phyloP scores from a whole-genome alignment of 1,140 invertebrate genomes.

The Scaptomyza pallida region DNA sequence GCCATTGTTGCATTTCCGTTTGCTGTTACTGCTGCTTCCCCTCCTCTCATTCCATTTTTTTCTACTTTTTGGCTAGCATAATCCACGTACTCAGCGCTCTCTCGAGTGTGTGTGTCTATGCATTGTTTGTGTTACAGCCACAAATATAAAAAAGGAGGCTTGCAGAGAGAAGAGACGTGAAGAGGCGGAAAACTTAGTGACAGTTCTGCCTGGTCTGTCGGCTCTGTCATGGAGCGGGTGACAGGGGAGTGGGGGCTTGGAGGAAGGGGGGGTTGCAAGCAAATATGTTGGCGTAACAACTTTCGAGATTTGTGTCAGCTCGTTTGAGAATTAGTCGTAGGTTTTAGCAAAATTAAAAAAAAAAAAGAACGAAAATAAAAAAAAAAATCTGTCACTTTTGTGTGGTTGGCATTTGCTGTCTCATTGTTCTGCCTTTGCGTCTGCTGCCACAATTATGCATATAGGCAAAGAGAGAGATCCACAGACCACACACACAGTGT shows the following conservation, averaged over 20 bases:
- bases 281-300: slow-evolving; percentile 73
- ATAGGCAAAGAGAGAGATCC: slow-evolving; percentile 1
- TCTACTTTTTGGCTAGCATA: slow-evolving; percentile 38
- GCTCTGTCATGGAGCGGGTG: slow-evolving; percentile 7
- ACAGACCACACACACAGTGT: neutral
- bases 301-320: slow-evolving; percentile 80
- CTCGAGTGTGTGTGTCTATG: slow-evolving; percentile 22
- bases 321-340: slow-evolving; percentile 81
- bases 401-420: slow-evolving; percentile 69
- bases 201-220: slow-evolving; percentile 30
- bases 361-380: too few species aligned
- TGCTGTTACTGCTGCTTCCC: slow-evolving; percentile 8
- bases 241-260: neutral
- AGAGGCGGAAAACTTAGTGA: slow-evolving; percentile 37
- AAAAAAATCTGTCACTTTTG: slow-evolving; percentile 61
- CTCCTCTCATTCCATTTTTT: neutral
- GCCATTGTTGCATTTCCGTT: slow-evolving; percentile 36
- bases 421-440: slow-evolving; percentile 66
- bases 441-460: slow-evolving; percentile 17
- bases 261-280: slow-evolving; percentile 10
- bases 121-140: slow-evolving; percentile 51
- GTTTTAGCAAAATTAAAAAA: slow-evolving; percentile 81
- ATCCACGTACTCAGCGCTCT: slow-evolving; percentile 10
- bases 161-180: slow-evolving; percentile 17
- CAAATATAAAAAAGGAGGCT: slow-evolving; percentile 33